Evolutionary conservation across 2,113 vertebrate species (phyloP).

Genomic region (Spheniscus mendiculus): DNA sequence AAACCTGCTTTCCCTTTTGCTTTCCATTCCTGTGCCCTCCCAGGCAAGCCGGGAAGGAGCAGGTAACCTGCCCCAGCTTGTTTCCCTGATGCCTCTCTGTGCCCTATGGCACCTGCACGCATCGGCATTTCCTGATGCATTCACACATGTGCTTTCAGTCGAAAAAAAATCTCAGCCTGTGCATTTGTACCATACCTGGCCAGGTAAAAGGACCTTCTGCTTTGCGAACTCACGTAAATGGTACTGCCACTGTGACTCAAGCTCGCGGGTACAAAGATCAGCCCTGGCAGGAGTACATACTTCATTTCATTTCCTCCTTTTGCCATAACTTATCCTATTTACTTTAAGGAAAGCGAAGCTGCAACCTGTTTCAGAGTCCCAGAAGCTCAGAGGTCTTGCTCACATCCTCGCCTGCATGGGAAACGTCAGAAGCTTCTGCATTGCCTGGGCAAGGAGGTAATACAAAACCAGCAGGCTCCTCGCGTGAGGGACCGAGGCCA

Average conservation of each 20-base stretch:
- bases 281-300: fast-evolving
- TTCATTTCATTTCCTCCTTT: background rate
- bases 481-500: fast-evolving
- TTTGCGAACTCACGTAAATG: fast-evolving
- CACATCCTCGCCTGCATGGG: background rate
- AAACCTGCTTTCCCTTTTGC: background rate
- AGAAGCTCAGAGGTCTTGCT: background rate
- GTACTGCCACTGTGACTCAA: too few species aligned
- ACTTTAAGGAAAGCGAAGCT: background rate
- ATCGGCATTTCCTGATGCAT: background rate
- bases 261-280: background rate
- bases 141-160: fast-evolving
- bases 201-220: background rate
- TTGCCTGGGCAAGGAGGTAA: slow-evolving; percentile 1
- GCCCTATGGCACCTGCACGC: background rate
- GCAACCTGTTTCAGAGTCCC: background rate
- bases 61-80: background rate
- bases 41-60: background rate
- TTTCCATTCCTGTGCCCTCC: background rate
- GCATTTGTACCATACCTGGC: background rate
- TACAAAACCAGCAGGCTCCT: background rate
- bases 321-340: background rate
- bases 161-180: background rate
- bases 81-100: background rate
- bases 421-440: background rate